phyloP scores from a whole-genome alignment of 2,113 vertebrate species.

The Tachysurus vachellii region DNA sequence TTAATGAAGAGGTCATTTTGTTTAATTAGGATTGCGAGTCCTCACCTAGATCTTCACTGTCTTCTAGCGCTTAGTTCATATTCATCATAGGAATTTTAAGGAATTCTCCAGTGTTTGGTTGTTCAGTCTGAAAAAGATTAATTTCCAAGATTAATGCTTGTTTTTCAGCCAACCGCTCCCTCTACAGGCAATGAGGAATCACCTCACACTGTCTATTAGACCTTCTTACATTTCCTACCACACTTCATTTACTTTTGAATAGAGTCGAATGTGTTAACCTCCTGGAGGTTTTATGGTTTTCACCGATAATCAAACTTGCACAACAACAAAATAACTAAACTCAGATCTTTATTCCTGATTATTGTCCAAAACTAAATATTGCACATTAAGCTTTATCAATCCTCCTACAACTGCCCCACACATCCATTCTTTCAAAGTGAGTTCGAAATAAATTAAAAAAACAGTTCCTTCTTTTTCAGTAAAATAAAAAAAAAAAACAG shows the following conservation, averaged over 20 bases:
- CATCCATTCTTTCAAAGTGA: background rate
- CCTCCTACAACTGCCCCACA: background rate
- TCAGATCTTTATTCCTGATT: background rate
- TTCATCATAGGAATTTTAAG: constrained; percentile 58
- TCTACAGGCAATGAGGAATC: no score
- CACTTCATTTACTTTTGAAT: no score
- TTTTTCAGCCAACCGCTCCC: no score
- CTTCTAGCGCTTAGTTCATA: constrained; percentile 46
- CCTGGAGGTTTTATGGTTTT: background rate
- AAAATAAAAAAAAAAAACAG: background rate
- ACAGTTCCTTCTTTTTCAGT: background rate
- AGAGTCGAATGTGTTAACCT: background rate
- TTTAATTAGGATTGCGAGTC: background rate
- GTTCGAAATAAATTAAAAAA: background rate
- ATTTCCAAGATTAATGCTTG: no score
- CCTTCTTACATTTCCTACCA: no score
- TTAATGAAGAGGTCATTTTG: background rate
- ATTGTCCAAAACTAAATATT: background rate
- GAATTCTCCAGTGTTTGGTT: background rate
- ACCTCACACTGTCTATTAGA: no score
- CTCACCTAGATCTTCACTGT: constrained; percentile 16
- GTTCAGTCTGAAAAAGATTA: background rate
- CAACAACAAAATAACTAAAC: background rate
- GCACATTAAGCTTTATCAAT: background rate
- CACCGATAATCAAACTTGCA: background rate